Evolutionary conservation across 2,888 invertebrate genomes (phyloP).

Genomic region (Cataglyphis livida): DNA sequence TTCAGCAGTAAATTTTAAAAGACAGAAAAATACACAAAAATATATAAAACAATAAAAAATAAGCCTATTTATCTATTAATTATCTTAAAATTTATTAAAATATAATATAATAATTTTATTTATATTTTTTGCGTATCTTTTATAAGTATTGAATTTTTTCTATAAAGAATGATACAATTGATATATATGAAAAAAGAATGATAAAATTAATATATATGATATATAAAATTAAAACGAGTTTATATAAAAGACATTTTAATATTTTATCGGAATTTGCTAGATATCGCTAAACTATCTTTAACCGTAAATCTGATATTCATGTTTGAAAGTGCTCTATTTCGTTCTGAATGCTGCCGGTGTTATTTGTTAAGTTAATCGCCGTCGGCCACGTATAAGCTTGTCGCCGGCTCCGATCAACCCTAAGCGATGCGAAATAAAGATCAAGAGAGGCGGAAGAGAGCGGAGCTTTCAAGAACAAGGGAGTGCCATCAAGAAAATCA

Average conservation of each 20-base stretch:
- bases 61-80: background rate
- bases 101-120: background rate
- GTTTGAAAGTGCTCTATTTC: slow-evolving; percentile 15
- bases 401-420: slow-evolving; percentile 18
- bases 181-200: background rate
- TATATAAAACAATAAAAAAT: background rate
- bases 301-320: background rate
- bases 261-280: background rate
- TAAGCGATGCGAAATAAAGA: slow-evolving; percentile 40
- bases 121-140: background rate
- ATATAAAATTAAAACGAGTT: background rate
- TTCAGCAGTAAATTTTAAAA: background rate
- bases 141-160: background rate
- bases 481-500: slow-evolving; percentile 53
- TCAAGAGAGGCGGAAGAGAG: slow-evolving; percentile 27
- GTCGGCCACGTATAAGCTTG: slow-evolving; percentile 30
- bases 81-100: slow-evolving; percentile 23
- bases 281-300: slow-evolving; percentile 13
- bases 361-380: slow-evolving; percentile 46
- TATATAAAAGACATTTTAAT: background rate
- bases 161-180: background rate
- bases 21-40: background rate
- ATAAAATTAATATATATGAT: background rate
- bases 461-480: slow-evolving; percentile 10
- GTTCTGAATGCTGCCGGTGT: slow-evolving; percentile 9